Base-by-base conservation (phyloP, 2,797 vertebrate species). In the Helicolenus hilgendorfi region DNA sequence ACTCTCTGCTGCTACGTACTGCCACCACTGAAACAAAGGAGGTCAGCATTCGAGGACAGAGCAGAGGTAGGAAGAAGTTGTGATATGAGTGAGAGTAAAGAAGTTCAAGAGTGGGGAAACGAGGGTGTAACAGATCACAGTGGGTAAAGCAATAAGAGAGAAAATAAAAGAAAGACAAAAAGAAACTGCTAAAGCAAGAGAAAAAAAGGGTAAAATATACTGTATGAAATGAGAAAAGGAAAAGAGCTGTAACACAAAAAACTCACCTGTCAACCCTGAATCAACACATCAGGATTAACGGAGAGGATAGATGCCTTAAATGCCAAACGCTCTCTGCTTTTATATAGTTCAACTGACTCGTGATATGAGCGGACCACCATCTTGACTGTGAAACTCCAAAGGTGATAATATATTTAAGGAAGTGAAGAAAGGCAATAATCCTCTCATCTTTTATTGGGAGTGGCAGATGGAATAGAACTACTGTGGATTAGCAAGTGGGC, bases 401-500 rank as follows among this genome's bases (percentile, higher is more conserved):
- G 69, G 62, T 82, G 41, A 89, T 59, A 70, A 72, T 88, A 74
- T 85, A 79, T 67, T 79, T 33, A 75, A 60, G 27, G 29, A 41
- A 60, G 53, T 38, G 18, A 63, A 80, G 27, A 78, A 78, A 80
- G 18, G 59, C 36, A 74, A 87, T 91, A 73, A 86, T 79, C 64
- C 35, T 72, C 84, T 74, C 11, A 74, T 11, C 2, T 88, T 83
- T 86, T 87, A 91, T 75, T 87, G 58, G n/a, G 80, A 77, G 29
- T 76, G 75, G 18, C 85, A 90, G 86, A 86, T 92, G 91, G 87
- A 84, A 78, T 72, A 72, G 78, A 90, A 94, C 18, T 29, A 86
- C 77, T 36, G 18, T 74, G 70, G 60, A 89, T 92, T 81, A 77
- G 64, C 76, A 91, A 73, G 76, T 67, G 77, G 55, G 67, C 38